These are phyloP conservation scores for Calidris pygmaea DNA, from an alignment of 2,113 vertebrate genomes.

Conservation along the genomic window DNA sequence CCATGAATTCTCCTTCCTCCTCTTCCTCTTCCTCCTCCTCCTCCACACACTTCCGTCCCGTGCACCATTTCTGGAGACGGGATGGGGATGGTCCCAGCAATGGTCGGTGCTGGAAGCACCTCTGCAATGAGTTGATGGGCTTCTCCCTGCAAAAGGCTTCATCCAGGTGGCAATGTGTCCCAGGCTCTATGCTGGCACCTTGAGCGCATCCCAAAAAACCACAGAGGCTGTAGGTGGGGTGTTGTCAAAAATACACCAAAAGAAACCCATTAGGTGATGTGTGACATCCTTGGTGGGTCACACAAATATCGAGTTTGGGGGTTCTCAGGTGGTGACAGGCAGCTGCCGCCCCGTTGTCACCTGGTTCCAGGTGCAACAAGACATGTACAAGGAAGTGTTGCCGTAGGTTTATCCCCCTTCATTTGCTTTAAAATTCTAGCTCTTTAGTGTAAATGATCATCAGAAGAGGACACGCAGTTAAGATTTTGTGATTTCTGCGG, in stretches of 20 bases:
- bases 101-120: neutral
- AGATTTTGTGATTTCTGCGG: neutral
- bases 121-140: neutral
- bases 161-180: neutral
- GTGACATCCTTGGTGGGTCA: neutral
- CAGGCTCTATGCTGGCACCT: accelerated
- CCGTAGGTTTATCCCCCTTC: neutral
- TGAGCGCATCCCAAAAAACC: neutral
- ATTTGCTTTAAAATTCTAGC: neutral
- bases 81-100: no score
- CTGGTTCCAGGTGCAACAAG: neutral
- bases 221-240: accelerated
- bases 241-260: neutral
- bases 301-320: neutral
- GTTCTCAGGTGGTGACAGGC: neutral
- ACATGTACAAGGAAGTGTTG: neutral
- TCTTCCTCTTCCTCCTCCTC: neutral
- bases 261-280: neutral
- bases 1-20: neutral
- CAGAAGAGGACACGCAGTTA: neutral
- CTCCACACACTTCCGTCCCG: neutral
- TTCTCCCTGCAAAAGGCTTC: neutral
- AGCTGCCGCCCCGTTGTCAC: neutral
- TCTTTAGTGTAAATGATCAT: neutral
- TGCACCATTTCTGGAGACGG: neutral